Evolutionary conservation across 2,888 invertebrate genomes (phyloP).

Genomic region (Euzophera pinguis): DNA sequence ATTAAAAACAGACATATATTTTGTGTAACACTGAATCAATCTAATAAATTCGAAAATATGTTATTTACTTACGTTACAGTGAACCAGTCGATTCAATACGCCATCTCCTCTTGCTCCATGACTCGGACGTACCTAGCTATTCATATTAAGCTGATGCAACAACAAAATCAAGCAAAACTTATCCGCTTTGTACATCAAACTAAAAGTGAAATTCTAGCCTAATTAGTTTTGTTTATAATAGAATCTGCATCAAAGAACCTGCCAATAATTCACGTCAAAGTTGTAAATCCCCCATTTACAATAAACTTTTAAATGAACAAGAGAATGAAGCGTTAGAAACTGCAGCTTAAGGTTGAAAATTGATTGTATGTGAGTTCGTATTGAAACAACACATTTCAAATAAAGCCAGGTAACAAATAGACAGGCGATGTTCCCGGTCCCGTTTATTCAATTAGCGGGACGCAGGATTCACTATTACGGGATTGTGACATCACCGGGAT

Average conservation of each 20-base stretch:
- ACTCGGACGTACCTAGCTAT: too few relatives aligned
- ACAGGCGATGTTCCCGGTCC: slow-evolving; percentile 6
- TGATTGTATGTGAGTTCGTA: neutral
- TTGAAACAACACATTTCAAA: neutral
- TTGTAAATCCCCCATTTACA: neutral
- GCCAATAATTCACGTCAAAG: neutral
- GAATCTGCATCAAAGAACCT: neutral
- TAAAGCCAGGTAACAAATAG: slow-evolving; percentile 13
- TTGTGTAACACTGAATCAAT: too few relatives aligned
- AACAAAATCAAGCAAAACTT: neutral
- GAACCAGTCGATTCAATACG: too few relatives aligned
- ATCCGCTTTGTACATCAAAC: neutral
- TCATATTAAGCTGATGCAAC: too few relatives aligned
- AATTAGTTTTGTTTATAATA: slow-evolving; percentile 5
- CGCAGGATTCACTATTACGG: slow-evolving; percentile 13
- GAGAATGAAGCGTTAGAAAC: neutral
- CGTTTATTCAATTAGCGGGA: slow-evolving; percentile 14
- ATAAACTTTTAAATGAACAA: neutral
- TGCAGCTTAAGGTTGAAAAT: neutral
- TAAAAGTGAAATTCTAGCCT: neutral
- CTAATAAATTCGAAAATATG: too few relatives aligned
- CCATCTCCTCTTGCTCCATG: too few relatives aligned
- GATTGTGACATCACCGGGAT: slow-evolving; percentile 14
- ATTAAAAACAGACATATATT: too few relatives aligned
- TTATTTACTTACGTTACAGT: too few relatives aligned